Base-by-base conservation (phyloP, 2,797 vertebrate species). In the Nannoperca australis region DNA sequence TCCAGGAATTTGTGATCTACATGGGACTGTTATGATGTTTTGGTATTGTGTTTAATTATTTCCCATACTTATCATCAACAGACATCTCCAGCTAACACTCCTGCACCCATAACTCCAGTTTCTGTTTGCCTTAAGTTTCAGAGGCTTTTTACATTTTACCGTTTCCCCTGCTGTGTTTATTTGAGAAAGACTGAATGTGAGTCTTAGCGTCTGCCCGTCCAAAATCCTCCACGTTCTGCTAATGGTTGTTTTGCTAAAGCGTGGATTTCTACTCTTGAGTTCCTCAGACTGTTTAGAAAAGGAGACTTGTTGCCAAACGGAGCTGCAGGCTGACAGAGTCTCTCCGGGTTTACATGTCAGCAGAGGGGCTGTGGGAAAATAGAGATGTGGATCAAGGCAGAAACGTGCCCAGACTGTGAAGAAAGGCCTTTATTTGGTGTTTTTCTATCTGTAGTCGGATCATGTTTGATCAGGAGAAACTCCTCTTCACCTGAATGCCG, bases 401-500 rank as follows among this genome's bases (percentile, higher is more conserved):
- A 56, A 78, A 79, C 67, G 65, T 91, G 90, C 73, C 44, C 56
- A 79, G 82, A 81, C 77, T 87, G 78, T 56, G 32, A 81, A 91
- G 70, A 67, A 47, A 45, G 27, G 20, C 59, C 65, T 77, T 67
- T 54, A 73, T 78, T 76, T 66, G 64, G 61, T 76, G 56, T 77
- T 75, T 80, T 68, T 85, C 73, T 50, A 34, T 87, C 58, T 34
- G 32, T 40, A 30, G 84, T 65, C 22, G 1, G 50, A 27, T 67
- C 22, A 4, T 67, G 79, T 89, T 83, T 73, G 85, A 90, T 89
- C 68, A 49, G 56, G 63, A 83, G 85, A 83, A 84, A 86, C 75
- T 77, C 87, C 87, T 87, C 62, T 66, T 82, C 89, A 92, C 88
- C 88, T 91, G 88, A 80, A 17, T 68, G 5, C 61, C 0, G 18